phyloP scores from a whole-genome alignment of 2,888 invertebrate genomes.

The Macrosiphum euphorbiae region DNA sequence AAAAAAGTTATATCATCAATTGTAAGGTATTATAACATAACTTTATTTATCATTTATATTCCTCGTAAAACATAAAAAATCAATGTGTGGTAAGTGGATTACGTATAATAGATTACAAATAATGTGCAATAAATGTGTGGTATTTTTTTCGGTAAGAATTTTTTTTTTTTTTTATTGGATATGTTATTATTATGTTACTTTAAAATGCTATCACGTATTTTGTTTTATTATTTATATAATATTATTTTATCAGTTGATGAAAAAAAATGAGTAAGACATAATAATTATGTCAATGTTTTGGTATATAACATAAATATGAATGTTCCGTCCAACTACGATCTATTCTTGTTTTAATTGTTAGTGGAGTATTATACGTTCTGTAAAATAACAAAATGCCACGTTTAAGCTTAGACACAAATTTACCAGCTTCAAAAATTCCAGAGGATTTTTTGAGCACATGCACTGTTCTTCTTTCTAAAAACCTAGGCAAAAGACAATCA shows the following conservation, averaged over 20 bases:
- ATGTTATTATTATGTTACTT: background rate
- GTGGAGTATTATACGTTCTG: background rate
- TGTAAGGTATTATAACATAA: background rate
- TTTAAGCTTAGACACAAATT: conserved; percentile 76
- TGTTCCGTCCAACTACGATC: background rate
- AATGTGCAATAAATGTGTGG: background rate
- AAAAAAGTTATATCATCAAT: background rate
- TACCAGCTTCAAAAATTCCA: conserved; percentile 74
- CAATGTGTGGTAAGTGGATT: background rate
- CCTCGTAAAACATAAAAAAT: background rate
- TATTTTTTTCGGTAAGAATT: background rate
- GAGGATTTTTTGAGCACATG: conserved; percentile 74
- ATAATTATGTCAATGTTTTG: background rate
- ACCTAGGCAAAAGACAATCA: conserved; percentile 74
- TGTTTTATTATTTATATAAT: background rate
- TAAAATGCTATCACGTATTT: background rate
- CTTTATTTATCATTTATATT: background rate
- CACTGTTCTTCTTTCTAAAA: conserved; percentile 74
- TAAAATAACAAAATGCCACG: conserved; percentile 73
- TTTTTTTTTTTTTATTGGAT: background rate
- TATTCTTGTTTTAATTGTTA: background rate
- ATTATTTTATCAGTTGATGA: background rate
- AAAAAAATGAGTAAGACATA: background rate
- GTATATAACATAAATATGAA: background rate
- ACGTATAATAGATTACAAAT: background rate